Evolutionary conservation across 2,888 invertebrate species (phyloP).

Genomic region (Hartigia nigra): DNA sequence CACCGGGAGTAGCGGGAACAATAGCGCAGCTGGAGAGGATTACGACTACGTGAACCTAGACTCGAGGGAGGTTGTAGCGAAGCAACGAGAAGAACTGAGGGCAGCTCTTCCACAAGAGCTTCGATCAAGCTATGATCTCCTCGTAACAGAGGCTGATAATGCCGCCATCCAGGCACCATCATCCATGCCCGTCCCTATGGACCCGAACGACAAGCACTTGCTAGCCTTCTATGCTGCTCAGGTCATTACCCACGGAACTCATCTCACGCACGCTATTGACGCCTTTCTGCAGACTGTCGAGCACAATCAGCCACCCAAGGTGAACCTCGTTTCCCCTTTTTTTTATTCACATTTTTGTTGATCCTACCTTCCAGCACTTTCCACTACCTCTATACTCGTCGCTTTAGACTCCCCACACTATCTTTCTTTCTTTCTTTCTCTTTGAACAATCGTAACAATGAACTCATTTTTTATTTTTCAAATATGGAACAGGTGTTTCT

Average conservation of each 20-base stretch:
- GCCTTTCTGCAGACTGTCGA: slow-evolving; percentile 92
- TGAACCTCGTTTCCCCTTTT: slow-evolving; percentile 41
- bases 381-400: background rate
- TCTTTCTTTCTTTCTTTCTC: background rate
- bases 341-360: slow-evolving; percentile 18
- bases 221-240: slow-evolving; percentile 90
- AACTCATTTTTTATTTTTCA: background rate
- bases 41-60: slow-evolving; percentile 92
- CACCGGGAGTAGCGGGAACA: slow-evolving; percentile 57
- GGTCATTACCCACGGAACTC: slow-evolving; percentile 84
- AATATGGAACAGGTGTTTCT: slow-evolving; percentile 74
- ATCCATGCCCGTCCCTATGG: slow-evolving; percentile 68
- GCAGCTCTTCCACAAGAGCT: slow-evolving; percentile 80
- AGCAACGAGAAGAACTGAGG: slow-evolving; percentile 79
- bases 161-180: slow-evolving; percentile 65
- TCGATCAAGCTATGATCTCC: slow-evolving; percentile 79
- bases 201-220: slow-evolving; percentile 84
- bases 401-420: background rate
- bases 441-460: background rate
- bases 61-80: slow-evolving; percentile 77
- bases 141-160: slow-evolving; percentile 79
- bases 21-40: slow-evolving; percentile 81
- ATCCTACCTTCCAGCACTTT: background rate
- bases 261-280: slow-evolving; percentile 89
- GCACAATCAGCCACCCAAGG: slow-evolving; percentile 93